Evolutionary conservation across 2,113 vertebrate genomes (phyloP).

Genomic region (Lepisosteus oculatus): DNA sequence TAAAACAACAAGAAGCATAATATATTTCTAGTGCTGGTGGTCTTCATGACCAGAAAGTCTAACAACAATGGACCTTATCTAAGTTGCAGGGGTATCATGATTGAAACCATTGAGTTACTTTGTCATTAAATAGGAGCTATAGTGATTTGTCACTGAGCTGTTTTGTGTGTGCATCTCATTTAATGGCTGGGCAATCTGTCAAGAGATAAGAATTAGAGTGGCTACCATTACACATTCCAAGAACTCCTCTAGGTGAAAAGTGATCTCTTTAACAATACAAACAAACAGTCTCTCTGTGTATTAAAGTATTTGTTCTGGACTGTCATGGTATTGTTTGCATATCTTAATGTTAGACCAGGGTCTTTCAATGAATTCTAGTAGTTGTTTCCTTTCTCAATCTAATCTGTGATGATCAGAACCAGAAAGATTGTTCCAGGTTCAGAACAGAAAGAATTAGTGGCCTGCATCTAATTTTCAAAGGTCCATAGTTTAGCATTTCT

Average conservation of each 20-base stretch:
- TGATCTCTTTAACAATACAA: slow-evolving; percentile 51
- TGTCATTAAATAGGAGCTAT: slow-evolving; percentile 7
- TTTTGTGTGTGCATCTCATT: slow-evolving; percentile 20
- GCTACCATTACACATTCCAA: slow-evolving; percentile 57
- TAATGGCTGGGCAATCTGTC: slow-evolving; percentile 46
- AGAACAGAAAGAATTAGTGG: too few relatives aligned
- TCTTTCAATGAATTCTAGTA: too few relatives aligned
- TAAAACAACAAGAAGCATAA: too few relatives aligned
- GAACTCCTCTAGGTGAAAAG: slow-evolving; percentile 60
- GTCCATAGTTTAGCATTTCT: too few relatives aligned
- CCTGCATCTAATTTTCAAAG: too few relatives aligned
- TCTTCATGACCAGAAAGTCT: too few relatives aligned
- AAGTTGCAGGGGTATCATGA: not conserved
- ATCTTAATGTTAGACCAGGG: slow-evolving; percentile 28
- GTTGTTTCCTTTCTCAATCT: too few relatives aligned
- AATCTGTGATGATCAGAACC: too few relatives aligned
- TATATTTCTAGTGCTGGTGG: too few relatives aligned
- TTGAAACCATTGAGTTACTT: not conserved
- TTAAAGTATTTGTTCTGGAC: slow-evolving; percentile 57
- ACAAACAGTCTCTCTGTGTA: slow-evolving; percentile 50
- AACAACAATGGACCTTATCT: slow-evolving; percentile 1
- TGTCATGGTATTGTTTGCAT: slow-evolving; percentile 47
- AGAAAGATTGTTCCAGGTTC: too few relatives aligned
- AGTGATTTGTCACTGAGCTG: slow-evolving; percentile 2
- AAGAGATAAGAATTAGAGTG: slow-evolving; percentile 52